phyloP scores from a whole-genome alignment of 1,140 invertebrate species.

The Philotrypesis tridentata region DNA sequence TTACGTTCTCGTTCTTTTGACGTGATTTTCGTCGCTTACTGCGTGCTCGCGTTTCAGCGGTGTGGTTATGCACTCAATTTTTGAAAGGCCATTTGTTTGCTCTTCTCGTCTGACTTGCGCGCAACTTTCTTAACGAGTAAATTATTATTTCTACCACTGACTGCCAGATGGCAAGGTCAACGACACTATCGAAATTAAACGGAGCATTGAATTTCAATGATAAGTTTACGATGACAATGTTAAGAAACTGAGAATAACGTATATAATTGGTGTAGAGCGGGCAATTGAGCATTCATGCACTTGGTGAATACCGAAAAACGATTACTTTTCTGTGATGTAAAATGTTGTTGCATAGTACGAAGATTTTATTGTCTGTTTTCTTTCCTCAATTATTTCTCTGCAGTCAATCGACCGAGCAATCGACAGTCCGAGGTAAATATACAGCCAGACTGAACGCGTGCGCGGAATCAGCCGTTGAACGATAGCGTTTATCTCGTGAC shows the following conservation, averaged over 20 bases:
- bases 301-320: background rate
- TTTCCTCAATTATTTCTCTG: background rate
- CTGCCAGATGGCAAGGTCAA: slow-evolving; percentile 7
- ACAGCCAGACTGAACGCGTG: background rate
- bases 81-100: slow-evolving; percentile 18
- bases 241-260: background rate
- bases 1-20: slow-evolving; percentile 26
- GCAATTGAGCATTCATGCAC: too few relatives aligned
- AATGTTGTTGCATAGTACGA: background rate
- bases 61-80: background rate
- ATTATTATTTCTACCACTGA: slow-evolving; percentile 32
- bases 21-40: slow-evolving; percentile 23
- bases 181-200: slow-evolving; percentile 23
- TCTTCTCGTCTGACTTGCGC: background rate
- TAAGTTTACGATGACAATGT: background rate
- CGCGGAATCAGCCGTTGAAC: slow-evolving; percentile 8
- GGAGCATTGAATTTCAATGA: slow-evolving; percentile 19
- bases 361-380: background rate
- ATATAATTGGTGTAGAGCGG: too few relatives aligned
- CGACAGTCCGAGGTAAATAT: slow-evolving; percentile 17
- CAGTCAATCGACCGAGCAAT: background rate
- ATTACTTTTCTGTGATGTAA: background rate
- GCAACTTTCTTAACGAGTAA: slow-evolving; percentile 34
- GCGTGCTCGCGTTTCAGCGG: background rate
- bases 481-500: slow-evolving; percentile 42